phyloP scores from a whole-genome alignment of 2,888 invertebrate species.

The Acanthosoma haemorrhoidale region DNA sequence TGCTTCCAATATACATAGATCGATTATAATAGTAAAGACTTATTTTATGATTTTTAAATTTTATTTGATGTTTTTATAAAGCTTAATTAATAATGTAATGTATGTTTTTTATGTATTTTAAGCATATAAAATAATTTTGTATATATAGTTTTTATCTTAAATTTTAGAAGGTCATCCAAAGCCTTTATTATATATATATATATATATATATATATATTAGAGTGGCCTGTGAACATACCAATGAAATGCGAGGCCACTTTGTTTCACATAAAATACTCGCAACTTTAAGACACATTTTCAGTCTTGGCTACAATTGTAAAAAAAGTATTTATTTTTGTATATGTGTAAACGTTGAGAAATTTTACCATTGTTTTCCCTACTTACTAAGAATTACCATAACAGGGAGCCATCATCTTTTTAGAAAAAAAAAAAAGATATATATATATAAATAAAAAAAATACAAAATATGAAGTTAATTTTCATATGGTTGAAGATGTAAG shows the following conservation, averaged over 20 bases:
- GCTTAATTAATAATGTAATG: conserved; percentile 6
- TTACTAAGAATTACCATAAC: conserved; percentile 29
- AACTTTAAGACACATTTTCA: conserved; percentile 25
- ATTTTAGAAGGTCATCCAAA: conserved; percentile 16
- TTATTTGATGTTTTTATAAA: not conserved
- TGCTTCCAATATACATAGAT: not conserved
- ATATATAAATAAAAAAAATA: conserved; percentile 3
- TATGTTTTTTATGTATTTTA: not conserved
- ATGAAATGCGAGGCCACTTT: conserved; percentile 17
- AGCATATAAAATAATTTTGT: not conserved
- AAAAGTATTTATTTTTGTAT: conserved; percentile 29
- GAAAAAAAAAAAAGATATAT: conserved; percentile 6
- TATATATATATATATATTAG: not conserved
- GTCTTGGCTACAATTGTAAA: conserved; percentile 28
- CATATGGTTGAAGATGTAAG: conserved; percentile 26
- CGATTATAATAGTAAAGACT: not conserved
- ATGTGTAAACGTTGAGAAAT: conserved; percentile 7
- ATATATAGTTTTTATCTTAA: conserved; percentile 17
- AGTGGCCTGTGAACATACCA: conserved; percentile 11
- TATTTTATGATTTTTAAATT: conserved; percentile 12
- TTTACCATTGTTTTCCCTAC: conserved; percentile 27
- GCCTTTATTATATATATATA: not conserved
- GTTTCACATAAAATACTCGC: conserved; percentile 29
- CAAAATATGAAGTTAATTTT: conserved; percentile 21
- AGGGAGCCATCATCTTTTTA: conserved; percentile 26